Evolutionary conservation across 2,888 invertebrate species (phyloP), one percentile per base, ranked within the genome.

Genomic region (Microplitis manilae): DNA sequence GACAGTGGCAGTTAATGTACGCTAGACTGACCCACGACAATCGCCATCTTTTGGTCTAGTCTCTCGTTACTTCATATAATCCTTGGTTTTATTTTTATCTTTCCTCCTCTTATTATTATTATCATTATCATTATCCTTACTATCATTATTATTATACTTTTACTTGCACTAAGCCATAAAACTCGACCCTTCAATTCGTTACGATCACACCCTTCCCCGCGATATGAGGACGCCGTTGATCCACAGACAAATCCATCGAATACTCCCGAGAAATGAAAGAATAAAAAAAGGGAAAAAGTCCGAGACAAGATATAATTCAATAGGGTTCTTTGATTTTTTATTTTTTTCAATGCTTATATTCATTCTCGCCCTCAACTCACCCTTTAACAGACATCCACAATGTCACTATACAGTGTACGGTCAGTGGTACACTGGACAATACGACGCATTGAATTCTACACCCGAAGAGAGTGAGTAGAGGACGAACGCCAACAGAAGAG

Each of bases 21-120:
- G 88, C 83, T 87, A 88, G 88, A 88, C 86, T 87, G 87, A 87
- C 86, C 87, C 86, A 86, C 86, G 84, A 88, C 88, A 87, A 88
- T 88, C 85, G 88, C 88, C 87, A 88, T 86, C 81, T 84, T 83
- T 85, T 85, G 85, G 85, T 74, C 76, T 59, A 76, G 79, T 78
- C 77, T 77, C 80, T 77, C 80, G 79, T 76, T 73, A 71, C 65
- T 30, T 68, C 50, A 50, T 50, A 50, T 75, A 59, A 68, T 62
- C 61, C 59, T 71, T 81, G 78, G 78, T 84, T 80, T 84, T 81
- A 83, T 85, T 82, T 82, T 83, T 83, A 80, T 81, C 78, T 71
- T 83, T 81, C 80, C 80, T 79, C 65, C 82, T 82, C 80, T 79
- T 80, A 76, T 78, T 79, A 77, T 75, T 79, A 75, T 79, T 77